Conservation (phyloP, 2,113 vertebrate species). For the Cinclus cinclus region DNA sequence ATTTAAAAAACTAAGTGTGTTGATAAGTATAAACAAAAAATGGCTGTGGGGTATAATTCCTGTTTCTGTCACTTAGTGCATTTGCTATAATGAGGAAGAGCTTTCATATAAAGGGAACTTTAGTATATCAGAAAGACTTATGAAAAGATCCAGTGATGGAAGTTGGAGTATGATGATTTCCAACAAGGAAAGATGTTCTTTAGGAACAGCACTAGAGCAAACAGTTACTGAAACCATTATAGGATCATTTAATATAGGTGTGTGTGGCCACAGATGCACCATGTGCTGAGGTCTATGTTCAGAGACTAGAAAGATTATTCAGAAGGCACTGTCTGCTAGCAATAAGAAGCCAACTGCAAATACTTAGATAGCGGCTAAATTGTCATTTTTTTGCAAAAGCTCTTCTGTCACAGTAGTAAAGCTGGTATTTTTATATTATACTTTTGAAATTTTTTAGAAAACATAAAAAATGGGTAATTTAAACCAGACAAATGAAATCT, state of each 20-base stretch:
- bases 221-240: not conserved
- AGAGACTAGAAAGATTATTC: not conserved
- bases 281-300: not conserved
- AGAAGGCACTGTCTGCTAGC: not conserved
- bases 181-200: not conserved
- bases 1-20: not conserved
- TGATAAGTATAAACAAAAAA: not conserved
- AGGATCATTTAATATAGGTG: not conserved
- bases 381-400: not conserved
- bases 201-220: not conserved
- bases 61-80: not conserved
- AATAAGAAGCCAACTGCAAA: not conserved
- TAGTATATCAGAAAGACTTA: not conserved
- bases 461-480: not conserved
- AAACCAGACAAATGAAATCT: not conserved
- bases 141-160: not conserved
- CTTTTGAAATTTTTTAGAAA: not conserved
- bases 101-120: not conserved
- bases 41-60: not conserved
- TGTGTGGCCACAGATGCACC: not conserved
- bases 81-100: not conserved
- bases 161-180: not conserved
- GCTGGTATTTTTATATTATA: not conserved
- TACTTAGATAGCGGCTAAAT: not conserved
- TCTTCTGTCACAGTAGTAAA: not conserved